Evolutionary conservation across 2,113 vertebrate genomes (phyloP), one percentile per base, ranked within the genome.

Genomic region (Guaruba guarouba): DNA sequence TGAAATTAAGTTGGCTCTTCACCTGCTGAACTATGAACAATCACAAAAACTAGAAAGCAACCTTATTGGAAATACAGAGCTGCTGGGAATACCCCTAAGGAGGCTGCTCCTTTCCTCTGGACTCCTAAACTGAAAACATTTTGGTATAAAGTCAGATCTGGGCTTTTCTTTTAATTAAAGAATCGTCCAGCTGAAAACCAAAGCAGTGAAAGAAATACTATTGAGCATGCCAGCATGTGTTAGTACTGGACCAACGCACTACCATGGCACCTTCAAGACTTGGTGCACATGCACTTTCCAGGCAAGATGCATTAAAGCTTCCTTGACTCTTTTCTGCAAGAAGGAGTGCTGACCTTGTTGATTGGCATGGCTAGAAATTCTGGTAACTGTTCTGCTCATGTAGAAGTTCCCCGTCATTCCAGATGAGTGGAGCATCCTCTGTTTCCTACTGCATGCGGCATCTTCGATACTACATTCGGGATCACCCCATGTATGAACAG

Each of bases 1-100:
- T 91, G 93, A 94, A 90, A 86, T 22, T 33, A 75, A 92, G 80
- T 6, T 80, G 68, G 31, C 71, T 90, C 64, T 63, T 94, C 79
- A 88, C 90, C 71, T 74, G 71, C 71, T 83, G 51, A 92, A 88
- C 75, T 82, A 83, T 3, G 8, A 77, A 24, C 39, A 70, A 39
- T 25, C 76, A 86, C 62, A 90, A 77, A 62, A 85, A 90, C 55
- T 52, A 67, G 66, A 76, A 90, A 92, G 59, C 41, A 70, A 74
- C 46, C 82, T 77, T 46, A 64, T 1, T n/a, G 81, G 77, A 92
- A 88, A 91, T 7, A 74, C 35, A 74, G 16, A 49, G 76, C 73
- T 91, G 55, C 62, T 76, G 43, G 16, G 43, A 87, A 81, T 16
- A 77, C 9, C 29, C 43, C 17, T 28, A 11, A 63, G 20, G 13